Base-by-base conservation (phyloP, 1,140 invertebrate species). In the Anastrepha obliqua region DNA sequence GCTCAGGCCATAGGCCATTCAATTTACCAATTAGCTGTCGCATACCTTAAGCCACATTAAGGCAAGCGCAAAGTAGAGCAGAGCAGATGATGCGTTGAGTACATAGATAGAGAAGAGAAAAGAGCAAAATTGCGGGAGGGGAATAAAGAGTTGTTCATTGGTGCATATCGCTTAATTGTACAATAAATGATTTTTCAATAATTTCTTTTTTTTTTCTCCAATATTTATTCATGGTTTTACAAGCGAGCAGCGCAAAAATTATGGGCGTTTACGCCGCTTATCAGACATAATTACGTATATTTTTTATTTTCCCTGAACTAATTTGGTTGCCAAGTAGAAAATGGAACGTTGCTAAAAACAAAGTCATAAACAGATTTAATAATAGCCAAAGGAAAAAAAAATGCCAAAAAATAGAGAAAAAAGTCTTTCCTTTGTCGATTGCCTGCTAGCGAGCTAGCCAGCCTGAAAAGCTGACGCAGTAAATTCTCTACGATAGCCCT, bases 1-100 rank as follows among this genome's bases (percentile, higher is more conserved):
- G 92, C 88, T 93, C 92, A 87, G 92, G 92, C 92, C 92, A 93
- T 88, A 93, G 88, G 90, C 93, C 92, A 91, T 93, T 93, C 90
- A 93, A 90, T 90, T 93, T 93, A 86, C 91, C 92, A 88, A 93
- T 92, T 81, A 93, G 89, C 89, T 93, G 90, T 88, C 92, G 92
- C 92, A 93, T 93, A 90, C 91, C 92, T 93, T 62, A 13, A 55
- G 5, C 3, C 9, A 8, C 44, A 47, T 15, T 9, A 11, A 55
- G 17, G 67, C 67, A 74, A 7, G 4, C 2, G n/a, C 42, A 74
- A 29, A 47, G 15, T 4, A 74, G 7, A 74, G 70, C 20, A 67
- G 29, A 9, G 15, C 1, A 17, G 70, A 17, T 17, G 42, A 67
- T 29, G 29, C 8, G 64, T 8, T 5, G 64, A 7, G 47, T 9